A percentile compares a stretch with the other conserved stretches of the same genome.
phyloP scores from a whole-genome alignment of 2,113 vertebrate genomes.

The Lepisosteus osseus region DNA sequence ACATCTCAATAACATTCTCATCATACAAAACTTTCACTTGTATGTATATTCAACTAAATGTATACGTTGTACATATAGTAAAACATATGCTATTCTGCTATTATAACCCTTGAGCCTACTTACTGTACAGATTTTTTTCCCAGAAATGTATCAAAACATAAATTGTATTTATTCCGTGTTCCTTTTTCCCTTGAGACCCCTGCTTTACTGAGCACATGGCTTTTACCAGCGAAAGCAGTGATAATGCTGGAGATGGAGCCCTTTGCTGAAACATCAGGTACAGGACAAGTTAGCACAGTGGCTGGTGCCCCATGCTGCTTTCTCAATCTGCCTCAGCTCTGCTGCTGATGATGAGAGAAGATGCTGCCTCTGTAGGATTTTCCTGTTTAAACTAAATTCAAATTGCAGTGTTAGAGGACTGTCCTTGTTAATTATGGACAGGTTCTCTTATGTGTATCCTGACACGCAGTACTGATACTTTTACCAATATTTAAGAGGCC shows the following conservation, averaged over 20 bases:
- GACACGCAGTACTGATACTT: too few relatives aligned
- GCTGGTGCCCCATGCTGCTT: constrained; percentile 44
- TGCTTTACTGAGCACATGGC: not conserved
- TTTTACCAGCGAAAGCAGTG: not conserved
- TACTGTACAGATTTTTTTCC: too few relatives aligned
- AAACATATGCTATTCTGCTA: too few relatives aligned
- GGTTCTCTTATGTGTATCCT: constrained; percentile 35
- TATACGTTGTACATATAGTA: too few relatives aligned
- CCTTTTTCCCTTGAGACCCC: not conserved
- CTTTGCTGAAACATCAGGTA: constrained; percentile 52
- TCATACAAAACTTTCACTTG: too few relatives aligned
- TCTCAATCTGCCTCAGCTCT: constrained; percentile 51
- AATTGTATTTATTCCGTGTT: not conserved
- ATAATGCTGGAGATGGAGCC: constrained; percentile 25
- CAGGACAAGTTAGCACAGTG: constrained; percentile 33
- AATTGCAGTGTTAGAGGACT: constrained; percentile 10
- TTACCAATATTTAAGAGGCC: too few relatives aligned
- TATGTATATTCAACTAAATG: too few relatives aligned
- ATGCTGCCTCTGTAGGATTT: constrained; percentile 21
- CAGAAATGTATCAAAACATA: too few relatives aligned
- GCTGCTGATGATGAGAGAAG: constrained; percentile 32
- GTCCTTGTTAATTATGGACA: constrained; percentile 46
- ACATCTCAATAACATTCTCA: too few relatives aligned
- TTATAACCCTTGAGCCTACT: too few relatives aligned
- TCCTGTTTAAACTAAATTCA: constrained; percentile 43